Evolutionary conservation across 2,797 vertebrate species (phyloP).

Genomic region (Pseudocheirus occidentalis): DNA sequence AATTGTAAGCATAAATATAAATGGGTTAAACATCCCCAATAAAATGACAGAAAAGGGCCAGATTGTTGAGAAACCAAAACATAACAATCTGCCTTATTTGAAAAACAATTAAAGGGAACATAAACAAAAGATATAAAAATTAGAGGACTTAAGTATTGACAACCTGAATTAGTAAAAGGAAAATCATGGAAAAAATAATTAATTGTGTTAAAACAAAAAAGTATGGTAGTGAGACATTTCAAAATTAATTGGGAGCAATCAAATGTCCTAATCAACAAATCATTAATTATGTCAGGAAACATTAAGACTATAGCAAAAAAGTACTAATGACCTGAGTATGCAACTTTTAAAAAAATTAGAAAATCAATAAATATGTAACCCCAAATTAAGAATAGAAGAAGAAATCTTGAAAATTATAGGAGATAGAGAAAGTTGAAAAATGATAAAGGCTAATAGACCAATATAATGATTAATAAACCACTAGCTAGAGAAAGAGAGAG

Average conservation of each 20-base stretch:
- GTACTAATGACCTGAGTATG: not conserved
- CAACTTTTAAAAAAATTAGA: not conserved
- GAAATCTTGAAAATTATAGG: not conserved
- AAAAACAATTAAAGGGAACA: not conserved
- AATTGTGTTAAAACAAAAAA: not conserved
- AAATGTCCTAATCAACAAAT: not conserved
- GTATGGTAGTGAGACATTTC: not conserved
- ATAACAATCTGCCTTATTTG: not conserved
- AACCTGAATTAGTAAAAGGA: not conserved
- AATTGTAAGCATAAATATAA: not conserved
- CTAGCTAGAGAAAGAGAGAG: not conserved
- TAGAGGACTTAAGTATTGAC: not conserved
- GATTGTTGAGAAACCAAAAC: not conserved
- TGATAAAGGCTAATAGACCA: no score
- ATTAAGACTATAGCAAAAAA: not conserved
- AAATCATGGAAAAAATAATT: not conserved
- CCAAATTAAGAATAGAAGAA: not conserved
- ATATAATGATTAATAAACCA: not conserved
- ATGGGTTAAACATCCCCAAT: not conserved
- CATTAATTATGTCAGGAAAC: not conserved
- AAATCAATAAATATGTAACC: not conserved
- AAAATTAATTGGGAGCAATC: not conserved
- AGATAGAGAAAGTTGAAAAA: no score
- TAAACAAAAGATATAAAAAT: not conserved
- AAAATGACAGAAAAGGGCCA: not conserved